Percentiles rank a stretch among this genome's conserved stretches.
phyloP scores from a whole-genome alignment of 2,888 invertebrate species.

The Mythimna impura region DNA sequence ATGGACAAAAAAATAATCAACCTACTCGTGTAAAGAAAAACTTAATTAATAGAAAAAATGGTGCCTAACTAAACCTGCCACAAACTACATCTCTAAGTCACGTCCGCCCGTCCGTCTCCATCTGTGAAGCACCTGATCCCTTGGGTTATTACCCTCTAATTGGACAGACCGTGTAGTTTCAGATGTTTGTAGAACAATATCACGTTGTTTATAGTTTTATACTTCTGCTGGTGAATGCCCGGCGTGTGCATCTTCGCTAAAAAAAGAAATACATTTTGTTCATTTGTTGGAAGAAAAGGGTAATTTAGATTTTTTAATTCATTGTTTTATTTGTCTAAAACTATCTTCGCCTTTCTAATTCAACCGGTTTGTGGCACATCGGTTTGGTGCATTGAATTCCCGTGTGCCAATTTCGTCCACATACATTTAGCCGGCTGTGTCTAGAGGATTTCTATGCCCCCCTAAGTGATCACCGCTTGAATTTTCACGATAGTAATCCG shows the following conservation, averaged over 20 bases:
- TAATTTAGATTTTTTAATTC: no score
- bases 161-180: conserved; percentile 8
- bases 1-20: no score
- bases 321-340: no score
- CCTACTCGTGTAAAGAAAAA: no score
- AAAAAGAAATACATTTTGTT: no score
- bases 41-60: neutral
- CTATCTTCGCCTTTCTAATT: no score
- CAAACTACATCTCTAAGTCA: neutral
- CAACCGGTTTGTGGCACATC: no score
- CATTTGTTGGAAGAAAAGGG: no score
- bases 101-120: neutral
- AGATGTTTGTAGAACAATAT: neutral
- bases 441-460: neutral
- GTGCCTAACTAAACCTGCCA: neutral
- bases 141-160: conserved; percentile 5
- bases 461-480: neutral
- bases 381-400: no score
- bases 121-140: conserved; percentile 26
- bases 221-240: no score
- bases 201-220: neutral
- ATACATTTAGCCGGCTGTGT: no score
- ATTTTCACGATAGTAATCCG: neutral
- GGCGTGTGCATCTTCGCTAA: neutral
- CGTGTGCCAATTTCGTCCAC: no score